Base-by-base conservation (phyloP, 30 jellyfish, hydroid and myxozoan species). In the Mastigias papua region DNA sequence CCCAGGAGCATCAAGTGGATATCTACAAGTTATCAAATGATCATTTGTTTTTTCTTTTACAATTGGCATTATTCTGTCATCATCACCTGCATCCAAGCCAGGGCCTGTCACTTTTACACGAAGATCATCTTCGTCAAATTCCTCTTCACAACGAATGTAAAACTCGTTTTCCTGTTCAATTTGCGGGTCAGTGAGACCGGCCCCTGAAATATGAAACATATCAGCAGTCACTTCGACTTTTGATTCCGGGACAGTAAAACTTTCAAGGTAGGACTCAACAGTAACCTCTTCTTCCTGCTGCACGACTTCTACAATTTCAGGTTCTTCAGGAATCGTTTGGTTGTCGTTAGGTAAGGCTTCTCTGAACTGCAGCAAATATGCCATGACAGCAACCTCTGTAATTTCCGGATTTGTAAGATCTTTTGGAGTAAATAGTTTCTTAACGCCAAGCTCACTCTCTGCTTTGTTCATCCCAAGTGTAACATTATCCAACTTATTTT, bases 311-410 rank as follows among this genome's bases (percentile, higher is more conserved):
- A 60, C 34, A 46, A 78, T 26, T 21, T 26, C 66, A 16, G 90
- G 86, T 72, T 73, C 88, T 37, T 85, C 94, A 31, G 83, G 19
- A 11, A 29, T 31, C 22, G 32, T 23, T 63, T 27, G 34, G 65
- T 21, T 28, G 17, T 54, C 69, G 28, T 48, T 64, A 22, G 87
- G 76, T 2, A 75, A 86, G 21, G 69, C 91, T 27, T 57, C 82
- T 62, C 97, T 25, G 62, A 95, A 95, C 83, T 95, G 99, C 57
- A 89, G 70, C 49, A 84, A 58, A 42, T 95, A 95, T 33, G 97
- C 97, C 99, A 95, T 95, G 20, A 95, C 95, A 33, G 98, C 99
- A 20, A 95, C 58, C 79, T 95, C 99, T 10, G 99, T 87, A 10
- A 95, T 88, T 71, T 88, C 92, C 1, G 99, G 99, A 50, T 95